phyloP scores from a whole-genome alignment of 2,797 vertebrate species.

The Phalanger gymnotis region DNA sequence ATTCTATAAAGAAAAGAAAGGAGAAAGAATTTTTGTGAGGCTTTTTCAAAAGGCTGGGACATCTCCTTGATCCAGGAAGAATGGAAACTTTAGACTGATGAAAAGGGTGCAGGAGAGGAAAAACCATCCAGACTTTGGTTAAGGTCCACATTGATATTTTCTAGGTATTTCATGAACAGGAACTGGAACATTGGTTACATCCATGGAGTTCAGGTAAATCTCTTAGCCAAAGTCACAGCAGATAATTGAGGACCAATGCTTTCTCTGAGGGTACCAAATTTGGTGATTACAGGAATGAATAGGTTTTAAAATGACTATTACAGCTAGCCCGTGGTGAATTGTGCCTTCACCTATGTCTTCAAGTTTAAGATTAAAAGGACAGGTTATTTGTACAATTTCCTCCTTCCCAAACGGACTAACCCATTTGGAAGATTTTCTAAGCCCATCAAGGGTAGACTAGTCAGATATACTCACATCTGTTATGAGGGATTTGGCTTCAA shows the following conservation, averaged over 20 bases:
- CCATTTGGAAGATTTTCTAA: constrained; percentile 43
- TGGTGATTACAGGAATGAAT: not conserved
- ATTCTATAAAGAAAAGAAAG: not conserved
- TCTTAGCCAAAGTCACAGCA: not conserved
- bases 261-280: not conserved
- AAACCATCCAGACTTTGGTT: not conserved
- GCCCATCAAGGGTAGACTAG: not conserved
- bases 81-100: not conserved
- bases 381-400: not conserved
- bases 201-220: not conserved
- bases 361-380: not conserved
- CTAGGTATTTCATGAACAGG: not conserved
- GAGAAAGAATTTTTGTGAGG: not conserved
- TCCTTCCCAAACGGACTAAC: not conserved
- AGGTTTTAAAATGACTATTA: not conserved
- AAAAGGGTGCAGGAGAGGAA: not conserved
- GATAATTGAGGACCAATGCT: not conserved
- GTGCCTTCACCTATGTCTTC: not conserved
- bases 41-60: not conserved
- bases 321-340: not conserved
- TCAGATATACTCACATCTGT: constrained; percentile 77
- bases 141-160: not conserved
- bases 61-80: not conserved
- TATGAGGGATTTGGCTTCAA: constrained; percentile 44
- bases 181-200: not conserved